Evolutionary conservation across 2,797 vertebrate genomes (phyloP).

Genomic region (Lepus townsendii): DNA sequence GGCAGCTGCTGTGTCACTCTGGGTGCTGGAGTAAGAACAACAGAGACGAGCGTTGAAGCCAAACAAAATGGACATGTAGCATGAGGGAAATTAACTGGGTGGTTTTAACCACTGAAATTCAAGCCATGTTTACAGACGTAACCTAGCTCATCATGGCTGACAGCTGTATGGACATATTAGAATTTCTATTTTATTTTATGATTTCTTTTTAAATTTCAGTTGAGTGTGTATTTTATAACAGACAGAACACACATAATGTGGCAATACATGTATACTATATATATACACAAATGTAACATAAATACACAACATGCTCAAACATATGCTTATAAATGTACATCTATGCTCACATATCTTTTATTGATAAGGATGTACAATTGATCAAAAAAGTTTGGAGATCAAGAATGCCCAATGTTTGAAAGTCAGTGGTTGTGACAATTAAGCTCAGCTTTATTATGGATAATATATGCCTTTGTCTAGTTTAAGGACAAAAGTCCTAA

Average conservation of each 20-base stretch:
- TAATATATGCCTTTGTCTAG: not conserved
- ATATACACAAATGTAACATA: not conserved
- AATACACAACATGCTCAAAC: not conserved
- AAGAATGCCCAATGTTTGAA: not conserved
- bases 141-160: not conserved
- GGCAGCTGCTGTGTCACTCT: not conserved
- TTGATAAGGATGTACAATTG: not conserved
- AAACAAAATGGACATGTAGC: not conserved
- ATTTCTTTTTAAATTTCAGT: conserved; percentile 14
- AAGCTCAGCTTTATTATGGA: not conserved
- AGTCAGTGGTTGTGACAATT: conserved; percentile 7
- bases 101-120: not conserved
- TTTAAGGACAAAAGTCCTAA: not conserved
- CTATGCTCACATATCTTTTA: conserved; percentile 6
- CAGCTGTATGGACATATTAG: not conserved
- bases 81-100: not conserved
- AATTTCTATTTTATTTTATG: conserved; percentile 28
- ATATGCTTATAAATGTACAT: not conserved
- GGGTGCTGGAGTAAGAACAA: not conserved
- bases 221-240: not conserved
- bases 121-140: not conserved
- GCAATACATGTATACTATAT: not conserved
- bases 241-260: not conserved
- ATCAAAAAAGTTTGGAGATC: conserved; percentile 3
- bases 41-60: not conserved